These are phyloP conservation scores for Autographa pulchrina DNA, from an alignment of 2,888 invertebrate genomes.

Conservation along the genomic window DNA sequence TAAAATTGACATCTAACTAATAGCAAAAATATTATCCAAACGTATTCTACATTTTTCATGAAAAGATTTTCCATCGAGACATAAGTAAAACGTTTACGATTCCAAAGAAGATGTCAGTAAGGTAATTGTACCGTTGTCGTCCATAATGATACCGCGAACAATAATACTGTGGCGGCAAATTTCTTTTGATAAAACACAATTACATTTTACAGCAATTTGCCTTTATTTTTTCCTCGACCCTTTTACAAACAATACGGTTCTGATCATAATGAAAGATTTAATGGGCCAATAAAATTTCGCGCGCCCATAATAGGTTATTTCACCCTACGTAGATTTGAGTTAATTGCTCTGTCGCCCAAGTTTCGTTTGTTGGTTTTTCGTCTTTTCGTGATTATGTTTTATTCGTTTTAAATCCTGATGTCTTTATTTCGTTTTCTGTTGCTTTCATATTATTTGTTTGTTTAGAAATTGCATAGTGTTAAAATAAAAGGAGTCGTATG, in stretches of 20 bases:
- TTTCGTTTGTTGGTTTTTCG: slow-evolving; percentile 24
- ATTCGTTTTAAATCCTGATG: slow-evolving; percentile 1
- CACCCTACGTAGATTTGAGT: slow-evolving; percentile 39
- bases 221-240: slow-evolving; percentile 8
- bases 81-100: slow-evolving; percentile 4
- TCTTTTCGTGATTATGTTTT: slow-evolving; percentile 14
- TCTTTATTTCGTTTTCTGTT: slow-evolving; percentile 4
- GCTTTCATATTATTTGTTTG: neutral
- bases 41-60: neutral
- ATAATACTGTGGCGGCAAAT: neutral
- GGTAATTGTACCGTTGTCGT: neutral
- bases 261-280: slow-evolving; percentile 44
- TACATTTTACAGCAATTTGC: slow-evolving; percentile 24
- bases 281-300: slow-evolving; percentile 50
- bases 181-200: slow-evolving; percentile 7
- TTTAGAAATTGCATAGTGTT: neutral
- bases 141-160: neutral
- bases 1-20: too few relatives aligned
- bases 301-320: slow-evolving; percentile 37
- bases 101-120: neutral
- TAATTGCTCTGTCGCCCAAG: slow-evolving; percentile 42
- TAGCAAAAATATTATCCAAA: neutral
- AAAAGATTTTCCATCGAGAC: neutral
- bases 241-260: slow-evolving; percentile 36
- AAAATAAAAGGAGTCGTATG: neutral